Evolutionary conservation across 37 sponge, comb jelly and placozoan species (phyloP).

Genomic region (Ephydatia muelleri): DNA sequence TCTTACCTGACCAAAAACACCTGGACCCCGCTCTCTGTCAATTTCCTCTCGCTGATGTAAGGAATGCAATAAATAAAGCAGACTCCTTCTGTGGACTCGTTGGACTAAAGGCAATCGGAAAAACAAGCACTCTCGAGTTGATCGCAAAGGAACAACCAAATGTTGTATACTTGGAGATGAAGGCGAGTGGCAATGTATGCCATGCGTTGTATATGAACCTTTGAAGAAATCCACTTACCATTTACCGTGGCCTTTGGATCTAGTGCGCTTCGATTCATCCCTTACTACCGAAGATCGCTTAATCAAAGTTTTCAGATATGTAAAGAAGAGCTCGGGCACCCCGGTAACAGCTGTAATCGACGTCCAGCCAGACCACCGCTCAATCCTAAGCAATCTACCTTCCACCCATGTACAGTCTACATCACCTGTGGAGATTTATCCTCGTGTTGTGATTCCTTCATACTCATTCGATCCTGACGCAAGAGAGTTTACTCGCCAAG

Average conservation of each 20-base stretch:
- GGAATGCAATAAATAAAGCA: not conserved
- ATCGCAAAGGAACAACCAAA: not conserved
- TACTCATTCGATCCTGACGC: not conserved
- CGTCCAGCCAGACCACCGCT: not conserved
- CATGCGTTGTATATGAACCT: not conserved
- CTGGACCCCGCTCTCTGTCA: not conserved
- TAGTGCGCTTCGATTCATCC: not conserved
- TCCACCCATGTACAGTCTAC: no score
- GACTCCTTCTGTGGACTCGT: constrained; percentile 1
- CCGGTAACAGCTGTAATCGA: not conserved
- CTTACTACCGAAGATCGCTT: not conserved
- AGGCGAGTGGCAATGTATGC: not conserved
- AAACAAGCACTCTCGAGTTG: constrained; percentile 5
- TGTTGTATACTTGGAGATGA: not conserved
- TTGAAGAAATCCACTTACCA: not conserved
- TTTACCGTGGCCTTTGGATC: not conserved
- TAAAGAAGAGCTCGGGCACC: not conserved
- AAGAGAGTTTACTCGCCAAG: not conserved
- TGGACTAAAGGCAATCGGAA: not conserved
- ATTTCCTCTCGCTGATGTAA: constrained; percentile 1
- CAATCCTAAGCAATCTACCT: not conserved
- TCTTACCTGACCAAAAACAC: not conserved
- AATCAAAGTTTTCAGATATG: not conserved
- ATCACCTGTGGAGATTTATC: no score
- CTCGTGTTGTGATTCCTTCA: not conserved